A percentile compares a stretch with the other conserved stretches of the same genome.
These are phyloP conservation scores for Onychomys torridus DNA, from an alignment of 2,797 vertebrate species.

Conservation along the genomic window DNA sequence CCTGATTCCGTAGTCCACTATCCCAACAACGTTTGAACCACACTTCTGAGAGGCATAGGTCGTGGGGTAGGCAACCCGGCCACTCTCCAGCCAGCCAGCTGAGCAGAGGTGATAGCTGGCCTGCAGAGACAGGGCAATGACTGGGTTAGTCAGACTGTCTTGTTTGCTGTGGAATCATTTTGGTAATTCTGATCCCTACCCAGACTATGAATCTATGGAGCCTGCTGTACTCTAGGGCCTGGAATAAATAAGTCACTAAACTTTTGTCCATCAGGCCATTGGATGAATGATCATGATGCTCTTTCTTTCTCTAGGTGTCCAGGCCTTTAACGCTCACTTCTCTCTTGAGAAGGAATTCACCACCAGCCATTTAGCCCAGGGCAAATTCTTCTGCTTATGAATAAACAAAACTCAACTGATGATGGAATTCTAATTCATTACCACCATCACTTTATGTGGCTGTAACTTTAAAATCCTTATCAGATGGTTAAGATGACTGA, in stretches of 20 bases:
- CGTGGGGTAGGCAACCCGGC: conserved; percentile 93
- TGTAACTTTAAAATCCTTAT: background rate
- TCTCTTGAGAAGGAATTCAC: conserved; percentile 13
- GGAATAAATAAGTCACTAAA: background rate
- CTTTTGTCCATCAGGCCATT: background rate
- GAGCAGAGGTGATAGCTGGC: conserved; percentile 93
- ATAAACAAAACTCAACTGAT: background rate
- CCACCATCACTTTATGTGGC: background rate
- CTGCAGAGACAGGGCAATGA: conserved; percentile 83
- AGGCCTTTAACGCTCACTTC: background rate
- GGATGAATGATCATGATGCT: background rate
- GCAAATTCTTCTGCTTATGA: background rate
- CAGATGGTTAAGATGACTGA: background rate
- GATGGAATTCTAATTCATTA: background rate
- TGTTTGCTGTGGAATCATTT: background rate
- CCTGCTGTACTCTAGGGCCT: background rate
- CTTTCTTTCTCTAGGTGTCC: background rate
- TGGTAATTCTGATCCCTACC: background rate
- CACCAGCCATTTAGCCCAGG: background rate
- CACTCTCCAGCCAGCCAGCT: conserved; percentile 92
- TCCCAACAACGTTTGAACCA: conserved; percentile 93
- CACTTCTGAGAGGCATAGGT: conserved; percentile 92
- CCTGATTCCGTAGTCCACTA: conserved; percentile 94
- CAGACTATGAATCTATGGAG: background rate
- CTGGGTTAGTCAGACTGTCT: background rate